Percentiles rank a stretch among this genome's conserved stretches.
These are phyloP conservation scores for Corythornis leucogaster DNA, from an alignment of 2,797 vertebrate genomes.

Conservation along the genomic window DNA sequence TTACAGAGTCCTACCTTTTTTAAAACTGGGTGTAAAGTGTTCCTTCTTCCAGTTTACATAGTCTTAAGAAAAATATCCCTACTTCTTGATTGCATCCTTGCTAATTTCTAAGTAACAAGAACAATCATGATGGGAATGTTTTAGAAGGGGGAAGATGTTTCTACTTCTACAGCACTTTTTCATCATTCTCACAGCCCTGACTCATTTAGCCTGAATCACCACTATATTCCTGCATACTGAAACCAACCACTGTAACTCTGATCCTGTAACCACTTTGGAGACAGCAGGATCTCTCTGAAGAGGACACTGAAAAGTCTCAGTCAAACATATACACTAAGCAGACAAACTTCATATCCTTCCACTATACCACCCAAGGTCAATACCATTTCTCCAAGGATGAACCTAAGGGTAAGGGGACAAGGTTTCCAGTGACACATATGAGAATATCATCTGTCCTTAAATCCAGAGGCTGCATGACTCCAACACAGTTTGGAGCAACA, in stretches of 20 bases:
- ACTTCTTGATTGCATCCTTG: neutral
- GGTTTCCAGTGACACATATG: neutral
- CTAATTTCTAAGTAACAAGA: slow-evolving; percentile 1
- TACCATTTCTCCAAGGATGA: neutral
- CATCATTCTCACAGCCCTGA: neutral
- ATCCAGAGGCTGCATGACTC: neutral
- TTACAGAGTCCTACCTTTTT: too few species aligned
- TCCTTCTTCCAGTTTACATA: neutral
- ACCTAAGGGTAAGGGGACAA: neutral
- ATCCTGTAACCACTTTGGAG: neutral
- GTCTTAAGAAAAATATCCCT: neutral
- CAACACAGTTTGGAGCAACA: neutral
- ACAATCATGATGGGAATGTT: neutral
- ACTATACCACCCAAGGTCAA: neutral
- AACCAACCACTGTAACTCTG: neutral
- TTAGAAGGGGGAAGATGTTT: neutral
- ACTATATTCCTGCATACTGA: neutral
- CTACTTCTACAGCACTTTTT: neutral
- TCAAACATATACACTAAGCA: neutral
- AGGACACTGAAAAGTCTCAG: neutral
- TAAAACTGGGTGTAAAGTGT: too few species aligned
- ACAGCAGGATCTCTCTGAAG: neutral
- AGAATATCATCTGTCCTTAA: neutral
- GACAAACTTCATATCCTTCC: neutral
- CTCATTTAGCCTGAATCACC: neutral